Base-by-base conservation (phyloP, 2,888 invertebrate genomes). In the Muscina levida region DNA sequence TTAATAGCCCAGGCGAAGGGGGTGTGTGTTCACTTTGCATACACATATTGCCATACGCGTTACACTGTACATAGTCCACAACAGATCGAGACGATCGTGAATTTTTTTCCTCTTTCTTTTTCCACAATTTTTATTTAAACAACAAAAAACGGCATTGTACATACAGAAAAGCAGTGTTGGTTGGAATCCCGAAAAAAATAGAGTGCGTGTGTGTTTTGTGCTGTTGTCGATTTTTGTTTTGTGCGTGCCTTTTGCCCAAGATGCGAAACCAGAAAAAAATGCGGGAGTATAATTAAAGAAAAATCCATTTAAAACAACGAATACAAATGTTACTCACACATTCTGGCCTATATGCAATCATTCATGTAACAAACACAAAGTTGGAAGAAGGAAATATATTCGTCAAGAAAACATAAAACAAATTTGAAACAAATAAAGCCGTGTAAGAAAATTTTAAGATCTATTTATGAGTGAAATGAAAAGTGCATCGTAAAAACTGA, bases 21-120 rank as follows among this genome's bases (percentile, higher is more conserved):
- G 46, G 62, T 71, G 73, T 73, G 66, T 57, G 57, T 51, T 39
- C 66, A 39, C 1, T 8, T 15, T 26, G 31, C 37, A 17, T 51
- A 48, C 48, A 62, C 24, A 71, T 31, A 24, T 70, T 67, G 26
- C 39, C 56, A 42, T 71, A 68, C 68, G 53, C 15, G 11, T 70
- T 72, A 65, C 56, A 77, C 31, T 31, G 31, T 65, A 56, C 66
- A 72, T 6, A 31, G 31, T n/a, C 31, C 8, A 56, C 31, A 13
- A 11, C 13, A 15, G 57, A 39, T 62, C 62, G 72, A 56, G 77
- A 65, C 75, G 77, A 81, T 81, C 74, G 81, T 81, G 77, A 77
- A 74, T 77, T 79, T 57, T 15, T 44, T 0, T 62, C 44, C 13
- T 68, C 44, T 15, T 68, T 70, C 66, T 42, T 22, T 26, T 68